phyloP scores from a whole-genome alignment of 2,888 invertebrate genomes.

The Salticus scenicus region DNA sequence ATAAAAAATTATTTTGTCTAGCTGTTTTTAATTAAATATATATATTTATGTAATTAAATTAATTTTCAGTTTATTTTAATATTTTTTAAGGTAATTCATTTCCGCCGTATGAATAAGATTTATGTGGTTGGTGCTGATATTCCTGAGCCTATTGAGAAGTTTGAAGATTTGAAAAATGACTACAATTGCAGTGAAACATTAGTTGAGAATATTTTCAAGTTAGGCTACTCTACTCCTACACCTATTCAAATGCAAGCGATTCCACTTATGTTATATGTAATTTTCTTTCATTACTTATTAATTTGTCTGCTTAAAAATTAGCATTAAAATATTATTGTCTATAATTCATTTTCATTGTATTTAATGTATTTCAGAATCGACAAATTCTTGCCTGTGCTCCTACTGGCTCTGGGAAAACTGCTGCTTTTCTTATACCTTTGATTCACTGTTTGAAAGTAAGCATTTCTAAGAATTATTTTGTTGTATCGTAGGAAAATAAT shows the following conservation, averaged over 20 bases:
- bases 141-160: conserved; percentile 82
- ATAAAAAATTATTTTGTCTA: too few species aligned
- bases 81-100: conserved; percentile 79
- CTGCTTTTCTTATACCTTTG: conserved; percentile 93
- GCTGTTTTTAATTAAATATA: too few species aligned
- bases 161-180: conserved; percentile 77
- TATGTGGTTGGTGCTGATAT: conserved; percentile 86
- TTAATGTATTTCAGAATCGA: conserved; percentile 79
- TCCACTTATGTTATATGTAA: conserved; percentile 84
- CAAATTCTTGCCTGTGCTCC: conserved; percentile 96
- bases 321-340: conserved; percentile 3
- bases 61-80: too few species aligned
- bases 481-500: not conserved
- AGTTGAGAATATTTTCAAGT: conserved; percentile 82
- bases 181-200: conserved; percentile 81
- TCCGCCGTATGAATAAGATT: conserved; percentile 86
- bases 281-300: not conserved
- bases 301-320: not conserved
- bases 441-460: conserved; percentile 75
- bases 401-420: conserved; percentile 98
- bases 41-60: too few species aligned
- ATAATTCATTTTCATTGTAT: conserved; percentile 68
- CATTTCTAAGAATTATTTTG: conserved; percentile 23
- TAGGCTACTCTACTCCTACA: conserved; percentile 86
- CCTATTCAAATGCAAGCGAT: conserved; percentile 95